Conservation (phyloP, 2,113 vertebrate species). For the Trematocara unimaculatum region DNA sequence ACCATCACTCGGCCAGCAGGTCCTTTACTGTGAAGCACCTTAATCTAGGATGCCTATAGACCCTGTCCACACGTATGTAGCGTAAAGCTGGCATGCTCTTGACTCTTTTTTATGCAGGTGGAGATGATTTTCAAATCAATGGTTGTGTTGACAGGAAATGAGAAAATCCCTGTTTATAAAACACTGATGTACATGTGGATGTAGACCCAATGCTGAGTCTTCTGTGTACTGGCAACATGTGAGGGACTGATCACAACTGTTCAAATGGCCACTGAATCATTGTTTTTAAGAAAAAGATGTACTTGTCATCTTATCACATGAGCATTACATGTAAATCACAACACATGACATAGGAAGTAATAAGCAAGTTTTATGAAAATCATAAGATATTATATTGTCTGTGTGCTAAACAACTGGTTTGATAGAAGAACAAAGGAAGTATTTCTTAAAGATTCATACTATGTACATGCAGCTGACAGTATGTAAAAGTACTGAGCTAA, state of each 20-base stretch:
- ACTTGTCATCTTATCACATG: background rate
- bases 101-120: background rate
- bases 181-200: background rate
- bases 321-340: background rate
- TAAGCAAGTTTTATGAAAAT: background rate
- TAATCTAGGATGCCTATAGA: background rate
- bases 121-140: background rate
- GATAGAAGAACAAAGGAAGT: background rate
- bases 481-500: background rate
- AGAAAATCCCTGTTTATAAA: background rate
- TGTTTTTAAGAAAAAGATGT: background rate
- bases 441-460: background rate
- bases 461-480: background rate
- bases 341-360: accelerated
- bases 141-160: background rate
- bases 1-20: background rate
- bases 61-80: background rate
- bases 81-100: background rate
- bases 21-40: background rate
- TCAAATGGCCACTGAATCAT: background rate
- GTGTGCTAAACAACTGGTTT: background rate
- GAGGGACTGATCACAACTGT: background rate
- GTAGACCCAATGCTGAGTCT: background rate
- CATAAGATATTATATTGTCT: background rate
- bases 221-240: background rate